Evolutionary conservation across 2,113 vertebrate species (phyloP).

Genomic region (Hydrolagus affinis): DNA sequence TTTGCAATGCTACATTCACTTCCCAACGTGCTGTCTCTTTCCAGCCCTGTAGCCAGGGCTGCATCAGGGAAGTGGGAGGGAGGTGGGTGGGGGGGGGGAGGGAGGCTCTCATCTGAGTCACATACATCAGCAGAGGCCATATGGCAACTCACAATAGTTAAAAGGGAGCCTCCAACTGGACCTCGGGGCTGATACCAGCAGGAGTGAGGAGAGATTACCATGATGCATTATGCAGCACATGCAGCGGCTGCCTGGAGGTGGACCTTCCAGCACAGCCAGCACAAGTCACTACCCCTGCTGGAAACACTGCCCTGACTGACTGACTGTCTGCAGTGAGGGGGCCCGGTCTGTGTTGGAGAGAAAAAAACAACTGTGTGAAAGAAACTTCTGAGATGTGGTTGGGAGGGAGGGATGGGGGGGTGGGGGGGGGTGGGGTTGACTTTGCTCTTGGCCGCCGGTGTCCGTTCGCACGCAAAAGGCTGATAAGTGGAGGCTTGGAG

Average conservation of each 20-base stretch:
- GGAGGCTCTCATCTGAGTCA: conserved; percentile 20
- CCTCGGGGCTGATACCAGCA: conserved; percentile 6
- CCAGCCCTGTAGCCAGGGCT: neutral
- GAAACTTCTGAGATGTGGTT: neutral
- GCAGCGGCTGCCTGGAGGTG: conserved; percentile 1
- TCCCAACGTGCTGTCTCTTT: neutral
- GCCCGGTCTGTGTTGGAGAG: neutral
- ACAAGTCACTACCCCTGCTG: neutral
- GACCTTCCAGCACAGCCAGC: conserved; percentile 13
- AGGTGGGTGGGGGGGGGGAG: too few species aligned
- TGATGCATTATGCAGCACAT: conserved; percentile 29
- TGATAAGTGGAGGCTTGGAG: conserved; percentile 24
- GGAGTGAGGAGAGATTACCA: conserved; percentile 21
- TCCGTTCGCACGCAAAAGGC: neutral
- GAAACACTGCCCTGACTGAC: neutral
- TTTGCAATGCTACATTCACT: neutral
- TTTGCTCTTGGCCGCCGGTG: neutral
- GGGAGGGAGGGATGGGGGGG: too few species aligned
- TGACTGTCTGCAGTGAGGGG: neutral
- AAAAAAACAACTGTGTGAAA: conserved; percentile 12
- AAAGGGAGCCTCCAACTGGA: neutral
- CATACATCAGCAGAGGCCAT: conserved; percentile 1
- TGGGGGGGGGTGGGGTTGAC: too few species aligned
- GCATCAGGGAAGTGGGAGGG: neutral
- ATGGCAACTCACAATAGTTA: conserved; percentile 16